Conservation (phyloP, 2,888 invertebrate species). For the Anorthoa munda region DNA sequence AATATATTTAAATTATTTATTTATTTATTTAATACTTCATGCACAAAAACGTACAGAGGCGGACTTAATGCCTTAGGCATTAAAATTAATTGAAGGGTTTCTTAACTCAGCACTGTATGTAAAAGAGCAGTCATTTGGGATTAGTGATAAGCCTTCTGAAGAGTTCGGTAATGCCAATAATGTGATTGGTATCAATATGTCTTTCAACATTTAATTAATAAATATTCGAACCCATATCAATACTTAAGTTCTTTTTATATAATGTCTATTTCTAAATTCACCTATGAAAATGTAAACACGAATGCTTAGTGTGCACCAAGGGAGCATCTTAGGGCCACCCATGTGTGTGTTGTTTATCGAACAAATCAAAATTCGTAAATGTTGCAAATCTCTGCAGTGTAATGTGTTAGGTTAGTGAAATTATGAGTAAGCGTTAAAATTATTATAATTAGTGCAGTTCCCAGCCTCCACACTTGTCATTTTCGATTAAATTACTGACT, state of each 20-base stretch:
- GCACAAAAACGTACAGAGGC: no score
- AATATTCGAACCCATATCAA: neutral
- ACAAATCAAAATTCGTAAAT: no score
- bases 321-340: neutral
- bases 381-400: no score
- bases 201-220: neutral
- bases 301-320: neutral
- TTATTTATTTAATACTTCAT: no score
- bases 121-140: neutral
- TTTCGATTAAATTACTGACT: neutral
- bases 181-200: neutral
- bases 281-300: neutral
- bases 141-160: neutral
- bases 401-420: neutral
- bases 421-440: neutral
- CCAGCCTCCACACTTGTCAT: neutral
- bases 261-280: neutral
- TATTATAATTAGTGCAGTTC: neutral
- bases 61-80: no score
- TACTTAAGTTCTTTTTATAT: neutral
- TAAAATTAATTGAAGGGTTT: neutral
- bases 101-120: neutral
- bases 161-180: neutral
- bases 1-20: neutral
- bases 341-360: neutral